Evolutionary conservation across 2,888 invertebrate genomes (phyloP).

Genomic region (Cepaea hortensis): DNA sequence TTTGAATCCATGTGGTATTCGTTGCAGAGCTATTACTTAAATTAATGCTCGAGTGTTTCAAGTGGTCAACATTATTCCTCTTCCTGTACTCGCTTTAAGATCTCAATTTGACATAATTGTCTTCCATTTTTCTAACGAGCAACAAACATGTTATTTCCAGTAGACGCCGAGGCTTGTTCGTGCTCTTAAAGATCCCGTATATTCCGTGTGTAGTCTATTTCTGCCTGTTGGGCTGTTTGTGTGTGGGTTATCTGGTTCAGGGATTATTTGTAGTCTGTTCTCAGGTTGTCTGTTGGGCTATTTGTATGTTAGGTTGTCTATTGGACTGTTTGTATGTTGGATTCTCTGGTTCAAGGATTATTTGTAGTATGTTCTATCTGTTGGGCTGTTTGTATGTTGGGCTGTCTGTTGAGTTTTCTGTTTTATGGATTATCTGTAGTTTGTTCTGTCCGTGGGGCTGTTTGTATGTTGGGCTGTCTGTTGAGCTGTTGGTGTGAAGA

Average conservation of each 20-base stretch:
- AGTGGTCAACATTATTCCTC: constrained; percentile 22
- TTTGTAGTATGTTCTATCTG: too few species aligned
- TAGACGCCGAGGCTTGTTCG: neutral
- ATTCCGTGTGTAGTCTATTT: neutral
- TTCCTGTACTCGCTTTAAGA: constrained; percentile 19
- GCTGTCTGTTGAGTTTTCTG: too few species aligned
- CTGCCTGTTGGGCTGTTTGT: neutral
- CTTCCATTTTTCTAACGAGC: constrained; percentile 8
- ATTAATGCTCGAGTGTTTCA: constrained; percentile 17
- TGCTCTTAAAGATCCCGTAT: neutral
- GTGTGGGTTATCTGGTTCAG: neutral
- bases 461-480: too few species aligned
- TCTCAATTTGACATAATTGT: constrained; percentile 26
- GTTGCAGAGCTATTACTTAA: constrained; percentile 15
- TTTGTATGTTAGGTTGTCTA: too few species aligned
- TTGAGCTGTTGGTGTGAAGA: too few species aligned
- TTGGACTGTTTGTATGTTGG: too few species aligned
- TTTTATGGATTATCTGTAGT: too few species aligned
- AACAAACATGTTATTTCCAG: neutral
- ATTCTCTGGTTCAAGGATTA: too few species aligned
- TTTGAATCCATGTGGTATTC: constrained; percentile 2
- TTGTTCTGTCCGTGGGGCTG: too few species aligned
- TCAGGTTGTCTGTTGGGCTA: too few species aligned
- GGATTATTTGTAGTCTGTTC: too few species aligned
- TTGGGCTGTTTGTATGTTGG: too few species aligned